Conservation (phyloP, 2,888 invertebrate genomes). For the Eucriotettix oculatus region DNA sequence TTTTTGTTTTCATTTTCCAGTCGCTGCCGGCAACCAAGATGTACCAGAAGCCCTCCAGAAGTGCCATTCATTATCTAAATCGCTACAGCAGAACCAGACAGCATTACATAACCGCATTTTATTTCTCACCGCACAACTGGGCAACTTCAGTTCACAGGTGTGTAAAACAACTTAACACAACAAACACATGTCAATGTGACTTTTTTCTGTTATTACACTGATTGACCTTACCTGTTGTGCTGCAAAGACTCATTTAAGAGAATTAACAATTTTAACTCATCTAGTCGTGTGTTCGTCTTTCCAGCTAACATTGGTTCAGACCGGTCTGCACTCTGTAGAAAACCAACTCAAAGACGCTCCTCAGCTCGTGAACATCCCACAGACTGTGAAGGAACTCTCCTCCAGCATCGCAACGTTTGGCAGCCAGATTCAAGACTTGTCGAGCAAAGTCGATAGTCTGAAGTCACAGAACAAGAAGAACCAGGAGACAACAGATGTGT, state of each 20-base stretch:
- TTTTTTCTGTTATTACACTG: too few relatives aligned
- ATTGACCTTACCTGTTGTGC: too few relatives aligned
- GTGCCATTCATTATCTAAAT: slow-evolving; percentile 51
- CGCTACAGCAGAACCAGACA: slow-evolving; percentile 48
- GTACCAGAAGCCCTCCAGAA: slow-evolving; percentile 53
- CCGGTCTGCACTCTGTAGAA: slow-evolving; percentile 35
- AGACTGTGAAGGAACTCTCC: slow-evolving; percentile 34
- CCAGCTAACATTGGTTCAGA: slow-evolving; percentile 28
- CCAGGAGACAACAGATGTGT: slow-evolving; percentile 15
- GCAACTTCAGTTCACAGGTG: slow-evolving; percentile 33
- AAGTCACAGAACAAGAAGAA: slow-evolving; percentile 20
- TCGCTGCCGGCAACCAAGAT: slow-evolving; percentile 46
- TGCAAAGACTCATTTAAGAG: too few relatives aligned
- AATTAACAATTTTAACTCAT: too few relatives aligned
- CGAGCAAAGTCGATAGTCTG: slow-evolving; percentile 22
- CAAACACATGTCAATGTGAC: too few relatives aligned
- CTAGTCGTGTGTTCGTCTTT: background rate
- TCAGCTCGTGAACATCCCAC: slow-evolving; percentile 39
- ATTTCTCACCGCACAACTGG: slow-evolving; percentile 33
- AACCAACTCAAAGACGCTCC: slow-evolving; percentile 40
- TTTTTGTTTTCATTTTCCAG: slow-evolving; percentile 16
- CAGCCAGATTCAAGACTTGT: slow-evolving; percentile 35
- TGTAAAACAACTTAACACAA: background rate
- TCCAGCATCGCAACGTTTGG: slow-evolving; percentile 40
- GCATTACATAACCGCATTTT: slow-evolving; percentile 37